Evolutionary conservation across 2,797 vertebrate genomes (phyloP), one percentile per base, ranked within the genome.

Genomic region (Lateolabrax maculatus): DNA sequence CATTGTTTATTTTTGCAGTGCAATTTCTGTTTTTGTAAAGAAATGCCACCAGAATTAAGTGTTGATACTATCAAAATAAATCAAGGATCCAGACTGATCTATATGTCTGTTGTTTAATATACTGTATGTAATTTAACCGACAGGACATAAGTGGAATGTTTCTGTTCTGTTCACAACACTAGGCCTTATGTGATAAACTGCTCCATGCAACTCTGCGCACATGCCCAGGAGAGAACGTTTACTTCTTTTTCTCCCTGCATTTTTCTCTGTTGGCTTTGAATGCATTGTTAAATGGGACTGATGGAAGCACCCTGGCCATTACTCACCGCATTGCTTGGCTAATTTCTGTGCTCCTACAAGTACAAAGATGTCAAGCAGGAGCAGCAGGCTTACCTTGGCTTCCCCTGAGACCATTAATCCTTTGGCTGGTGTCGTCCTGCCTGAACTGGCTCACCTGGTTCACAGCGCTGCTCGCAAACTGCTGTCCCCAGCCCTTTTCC

Each of bases 311-410:
- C 87, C 77, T 85, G 90, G 87, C 92, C 95, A 95, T 95, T 95
- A 95, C 92, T 95, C 93, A 94, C 90, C 18, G 82, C 90, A 89
- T 94, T 93, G 91, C 92, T 87, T 93, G 94, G 94, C 94, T 96
- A 95, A 95, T 96, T 95, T 95, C 93, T 94, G 91, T 95, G 92
- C 94, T 95, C 95, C 95, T 95, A 95, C 95, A 94, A 95, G 94
- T 95, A 94, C 95, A 95, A 93, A 95, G 95, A 95, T 95, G 95
- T 96, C 95, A 95, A 93, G 91, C 92, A 80, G 92, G 92, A 94
- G 93, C 94, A 90, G 92, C 82, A 88, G 90, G 93, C 95, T 96
- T 95, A 94, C 95, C 92, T 95, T 92, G 89, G 92, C 89, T 84
- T 93, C 94, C 94, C 94, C 71, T 12, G 93, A 88, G 94, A 93